phyloP scores from a whole-genome alignment of 1,140 invertebrate genomes.

The Microplitis mediator region DNA sequence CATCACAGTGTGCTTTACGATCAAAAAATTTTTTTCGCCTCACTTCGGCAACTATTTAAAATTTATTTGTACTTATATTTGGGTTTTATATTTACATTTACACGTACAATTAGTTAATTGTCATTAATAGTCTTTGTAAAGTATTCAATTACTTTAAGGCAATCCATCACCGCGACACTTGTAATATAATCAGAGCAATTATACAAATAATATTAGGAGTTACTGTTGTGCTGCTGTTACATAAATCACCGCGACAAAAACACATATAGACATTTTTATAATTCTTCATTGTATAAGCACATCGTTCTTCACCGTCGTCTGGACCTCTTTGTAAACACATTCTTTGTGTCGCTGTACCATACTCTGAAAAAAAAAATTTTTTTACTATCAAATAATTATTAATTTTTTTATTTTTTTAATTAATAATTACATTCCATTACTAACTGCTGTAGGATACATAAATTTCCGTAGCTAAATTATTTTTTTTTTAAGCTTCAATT shows the following conservation, averaged over 20 bases:
- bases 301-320: slow-evolving; percentile 85
- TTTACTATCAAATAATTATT: slow-evolving; percentile 22
- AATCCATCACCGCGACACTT: not conserved
- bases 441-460: not conserved
- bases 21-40: too few species aligned
- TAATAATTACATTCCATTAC: not conserved
- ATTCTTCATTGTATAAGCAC: slow-evolving; percentile 81
- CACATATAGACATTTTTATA: slow-evolving; percentile 87
- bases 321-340: slow-evolving; percentile 85
- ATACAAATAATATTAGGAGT: not conserved
- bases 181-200: not conserved
- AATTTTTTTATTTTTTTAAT: slow-evolving; percentile 14
- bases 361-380: slow-evolving; percentile 72
- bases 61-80: slow-evolving; percentile 2
- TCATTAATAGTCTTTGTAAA: not conserved
- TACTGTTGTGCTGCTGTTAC: slow-evolving; percentile 65
- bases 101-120: too few species aligned
- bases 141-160: too few species aligned
- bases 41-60: too few species aligned
- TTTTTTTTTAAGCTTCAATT: too few species aligned
- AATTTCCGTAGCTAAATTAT: too few species aligned
- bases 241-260: slow-evolving; percentile 89
- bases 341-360: slow-evolving; percentile 84
- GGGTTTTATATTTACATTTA: not conserved
- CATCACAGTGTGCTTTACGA: too few species aligned